Evolutionary conservation across 2,113 vertebrate species (phyloP), one percentile per base, ranked within the genome.

Genomic region (Marcusenius ussheri): DNA sequence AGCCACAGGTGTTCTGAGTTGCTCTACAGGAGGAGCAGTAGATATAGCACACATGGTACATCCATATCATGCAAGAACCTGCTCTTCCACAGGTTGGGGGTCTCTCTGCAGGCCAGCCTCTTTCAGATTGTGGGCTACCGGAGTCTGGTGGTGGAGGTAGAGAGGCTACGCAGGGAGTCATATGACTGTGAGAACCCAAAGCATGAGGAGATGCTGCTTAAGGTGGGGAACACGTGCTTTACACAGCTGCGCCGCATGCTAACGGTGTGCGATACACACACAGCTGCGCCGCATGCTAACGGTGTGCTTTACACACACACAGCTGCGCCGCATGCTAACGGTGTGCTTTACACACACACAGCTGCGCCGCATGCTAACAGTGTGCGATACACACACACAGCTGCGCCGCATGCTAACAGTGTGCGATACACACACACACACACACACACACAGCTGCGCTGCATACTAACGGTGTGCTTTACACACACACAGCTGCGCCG

Each of bases 51-150:
- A 9, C 24, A 10, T 47, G 45, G 6, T 84, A 11, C 39, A 88
- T 70, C 13, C 5, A 5, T 49, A 50, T 42, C 15, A n/a, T 2
- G 45, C 5, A 6, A 53, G 51, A 5, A 53, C 19, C n/a, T 56
- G 35, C 93, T 49, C 92, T 6, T 88, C 88, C 42, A 66, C 91
- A 99, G 98, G 93, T 87, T 99, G 90, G 94, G 97, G 89, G 97
- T 99, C 90, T 99, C 98, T 90, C 97, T 99, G 50, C 98, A 99
- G 93, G 97, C 98, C 87, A 98, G 98, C 91, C 96, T 99, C 90
- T 95, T 99, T 90, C 98, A 99, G 93, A 98, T 99, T 11, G 97
- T 98, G n/a, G 98, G 98, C 39, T 99, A 99, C 94, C 95, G 98
- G 92, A 97, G 95, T 88, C 95, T 99, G 91, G 97, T 98, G 91